These are phyloP conservation scores for Malurus elegans DNA, from an alignment of 2,113 vertebrate genomes.

Conservation along the genomic window DNA sequence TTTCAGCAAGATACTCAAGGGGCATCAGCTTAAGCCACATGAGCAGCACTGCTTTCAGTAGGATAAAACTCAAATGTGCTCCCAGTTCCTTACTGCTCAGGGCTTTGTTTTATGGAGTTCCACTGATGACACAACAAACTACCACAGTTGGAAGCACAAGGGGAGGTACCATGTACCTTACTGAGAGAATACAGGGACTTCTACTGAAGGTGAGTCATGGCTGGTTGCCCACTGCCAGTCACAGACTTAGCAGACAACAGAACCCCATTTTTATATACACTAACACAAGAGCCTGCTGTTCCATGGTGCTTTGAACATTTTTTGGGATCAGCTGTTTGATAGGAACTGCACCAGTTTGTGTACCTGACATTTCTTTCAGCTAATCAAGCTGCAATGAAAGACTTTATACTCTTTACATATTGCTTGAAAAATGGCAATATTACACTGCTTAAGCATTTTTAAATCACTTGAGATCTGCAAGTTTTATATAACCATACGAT, in stretches of 20 bases:
- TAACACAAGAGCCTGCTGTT: background rate
- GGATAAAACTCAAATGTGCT: rapidly evolving
- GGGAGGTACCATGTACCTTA: background rate
- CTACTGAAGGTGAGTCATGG: background rate
- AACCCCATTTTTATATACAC: background rate
- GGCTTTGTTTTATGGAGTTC: background rate
- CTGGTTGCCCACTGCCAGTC: background rate
- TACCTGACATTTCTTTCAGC: background rate
- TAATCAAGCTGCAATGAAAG: background rate
- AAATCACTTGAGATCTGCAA: background rate
- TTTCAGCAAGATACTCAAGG: background rate
- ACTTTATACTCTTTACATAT: background rate
- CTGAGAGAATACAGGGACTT: background rate
- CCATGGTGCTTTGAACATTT: background rate
- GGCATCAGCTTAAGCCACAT: background rate
- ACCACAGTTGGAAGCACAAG: background rate
- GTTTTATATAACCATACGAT: slow-evolving; percentile 26
- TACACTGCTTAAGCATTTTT: background rate
- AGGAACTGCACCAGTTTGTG: background rate
- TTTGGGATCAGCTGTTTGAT: background rate
- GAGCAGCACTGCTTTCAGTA: background rate
- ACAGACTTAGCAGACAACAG: background rate
- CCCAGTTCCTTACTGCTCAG: background rate
- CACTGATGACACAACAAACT: background rate
- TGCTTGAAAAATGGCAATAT: background rate